phyloP scores from a whole-genome alignment of 2,113 vertebrate genomes.

The Galeopterus variegatus region DNA sequence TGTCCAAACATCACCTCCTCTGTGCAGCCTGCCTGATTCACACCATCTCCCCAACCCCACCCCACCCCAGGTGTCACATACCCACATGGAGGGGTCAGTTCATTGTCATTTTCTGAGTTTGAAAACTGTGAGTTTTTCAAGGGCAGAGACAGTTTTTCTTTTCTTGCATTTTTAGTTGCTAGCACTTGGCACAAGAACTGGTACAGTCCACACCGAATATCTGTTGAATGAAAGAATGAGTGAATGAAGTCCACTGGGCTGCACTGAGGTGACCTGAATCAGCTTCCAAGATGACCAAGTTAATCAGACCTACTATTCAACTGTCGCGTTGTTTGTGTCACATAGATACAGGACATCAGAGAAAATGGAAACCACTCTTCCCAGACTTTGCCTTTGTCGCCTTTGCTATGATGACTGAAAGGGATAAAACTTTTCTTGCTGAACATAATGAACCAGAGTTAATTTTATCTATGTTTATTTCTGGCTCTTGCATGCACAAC shows the following conservation, averaged over 20 bases:
- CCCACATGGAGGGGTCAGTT: not conserved
- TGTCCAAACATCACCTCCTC: not conserved
- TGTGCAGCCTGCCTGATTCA: not conserved
- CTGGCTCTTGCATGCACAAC: conserved; percentile 60
- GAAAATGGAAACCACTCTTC: not conserved
- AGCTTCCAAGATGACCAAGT: not conserved
- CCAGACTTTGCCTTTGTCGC: not conserved
- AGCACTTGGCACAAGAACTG: not conserved
- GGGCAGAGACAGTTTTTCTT: not conserved
- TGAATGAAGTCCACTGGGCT: not conserved
- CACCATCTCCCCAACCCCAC: not conserved
- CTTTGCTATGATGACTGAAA: not conserved
- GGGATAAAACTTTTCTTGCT: conserved; percentile 15
- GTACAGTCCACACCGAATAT: too few relatives aligned
- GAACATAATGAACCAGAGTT: conserved; percentile 73
- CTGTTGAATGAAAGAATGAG: not conserved
- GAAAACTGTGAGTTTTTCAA: not conserved
- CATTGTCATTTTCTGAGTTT: not conserved
- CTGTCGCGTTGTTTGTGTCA: not conserved
- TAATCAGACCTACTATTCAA: not conserved
- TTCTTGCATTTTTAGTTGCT: not conserved
- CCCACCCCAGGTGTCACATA: fast-evolving
- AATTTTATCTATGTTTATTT: conserved; percentile 82
- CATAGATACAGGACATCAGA: not conserved
- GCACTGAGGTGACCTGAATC: not conserved